Percentiles rank a stretch among this genome's conserved stretches.
Evolutionary conservation across 2,888 invertebrate species (phyloP).

Genomic region (Didymodactylos carnosus): DNA sequence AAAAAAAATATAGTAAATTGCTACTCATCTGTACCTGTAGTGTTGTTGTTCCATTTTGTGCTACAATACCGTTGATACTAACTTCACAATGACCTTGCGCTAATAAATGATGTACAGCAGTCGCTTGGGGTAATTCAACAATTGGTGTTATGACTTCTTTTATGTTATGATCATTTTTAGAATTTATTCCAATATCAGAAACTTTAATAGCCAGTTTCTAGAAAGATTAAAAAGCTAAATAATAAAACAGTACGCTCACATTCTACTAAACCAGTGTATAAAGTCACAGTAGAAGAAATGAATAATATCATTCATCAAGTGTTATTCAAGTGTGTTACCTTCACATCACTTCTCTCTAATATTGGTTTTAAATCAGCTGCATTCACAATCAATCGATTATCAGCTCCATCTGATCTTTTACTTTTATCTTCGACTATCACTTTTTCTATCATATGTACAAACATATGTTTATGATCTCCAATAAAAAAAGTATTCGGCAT

Average conservation of each 20-base stretch:
- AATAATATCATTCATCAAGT: too few relatives aligned
- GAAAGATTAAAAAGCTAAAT: not conserved
- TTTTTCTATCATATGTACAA: conserved; percentile 69
- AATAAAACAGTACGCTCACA: not conserved
- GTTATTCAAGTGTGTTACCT: too few relatives aligned
- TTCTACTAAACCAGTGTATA: too few relatives aligned
- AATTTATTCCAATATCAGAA: not conserved
- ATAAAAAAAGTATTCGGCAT: conserved; percentile 97
- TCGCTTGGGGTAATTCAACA: conserved; percentile 76
- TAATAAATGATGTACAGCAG: conserved; percentile 68
- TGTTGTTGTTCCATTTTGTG: conserved; percentile 82
- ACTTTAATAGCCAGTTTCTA: not conserved
- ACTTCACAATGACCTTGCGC: conserved; percentile 35
- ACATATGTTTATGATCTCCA: conserved; percentile 94
- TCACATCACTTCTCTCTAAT: not conserved
- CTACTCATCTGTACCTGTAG: conserved; percentile 46
- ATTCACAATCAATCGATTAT: conserved; percentile 73
- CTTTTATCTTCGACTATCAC: conserved; percentile 46
- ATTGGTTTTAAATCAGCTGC: conserved; percentile 73
- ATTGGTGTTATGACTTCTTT: conserved; percentile 60
- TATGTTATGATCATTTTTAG: not conserved
- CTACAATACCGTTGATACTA: conserved; percentile 55
- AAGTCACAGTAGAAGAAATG: too few relatives aligned
- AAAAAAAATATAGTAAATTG: too few relatives aligned
- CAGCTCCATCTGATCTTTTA: too few relatives aligned